Base-by-base conservation (phyloP, 1,140 invertebrate species). In the Ostrea denselamellosa region DNA sequence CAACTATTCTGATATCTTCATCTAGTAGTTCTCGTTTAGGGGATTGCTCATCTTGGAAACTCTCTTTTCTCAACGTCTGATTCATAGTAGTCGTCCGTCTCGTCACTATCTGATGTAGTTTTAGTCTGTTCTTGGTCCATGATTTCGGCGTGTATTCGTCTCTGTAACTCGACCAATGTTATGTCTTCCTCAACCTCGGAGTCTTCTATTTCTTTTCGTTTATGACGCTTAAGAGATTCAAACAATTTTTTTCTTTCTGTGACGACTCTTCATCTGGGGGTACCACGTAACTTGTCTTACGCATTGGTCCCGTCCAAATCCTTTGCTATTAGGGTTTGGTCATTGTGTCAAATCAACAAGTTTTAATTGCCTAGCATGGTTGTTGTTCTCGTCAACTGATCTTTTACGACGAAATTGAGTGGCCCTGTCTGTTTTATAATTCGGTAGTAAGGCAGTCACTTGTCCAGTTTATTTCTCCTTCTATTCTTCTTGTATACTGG, bases 401-500 rank as follows among this genome's bases (percentile, higher is more conserved):
- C 22, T 86, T 90, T 0, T 88, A n/a, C 82, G 5, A 84, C 71
- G 53, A 86, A 88, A 62, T 56, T 84, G 14, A 86, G 58, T 34
- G 77, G 89, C 4, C 51, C 51, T 77, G 19, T 86, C 71, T 86
- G 83, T 22, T 87, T 52, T 56, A 86, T 88, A 2, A 90, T 83
- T 10, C 89, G 54, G 12, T 77, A 89, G 58, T 83, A 86, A 65
- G 88, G 86, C 44, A 9, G 58, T 86, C n/a, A n/a, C 10, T 10
- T 53, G 17, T 77, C 82, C 3, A 89, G 85, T 58, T 19, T 12
- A 62, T 77, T 86, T 22, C 17, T 65, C 0, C 34, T 8, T 8
- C 87, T 82, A 52, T 89, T 87, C 84, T 44, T 84, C 19, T 10
- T 52, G 77, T 85, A 82, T 14, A 87, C 88, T n/a, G 86, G 68